Percentiles rank a stretch among this genome's conserved stretches.
Evolutionary conservation across 2,113 vertebrate species (phyloP).

Genomic region (Toxostoma redivivum): DNA sequence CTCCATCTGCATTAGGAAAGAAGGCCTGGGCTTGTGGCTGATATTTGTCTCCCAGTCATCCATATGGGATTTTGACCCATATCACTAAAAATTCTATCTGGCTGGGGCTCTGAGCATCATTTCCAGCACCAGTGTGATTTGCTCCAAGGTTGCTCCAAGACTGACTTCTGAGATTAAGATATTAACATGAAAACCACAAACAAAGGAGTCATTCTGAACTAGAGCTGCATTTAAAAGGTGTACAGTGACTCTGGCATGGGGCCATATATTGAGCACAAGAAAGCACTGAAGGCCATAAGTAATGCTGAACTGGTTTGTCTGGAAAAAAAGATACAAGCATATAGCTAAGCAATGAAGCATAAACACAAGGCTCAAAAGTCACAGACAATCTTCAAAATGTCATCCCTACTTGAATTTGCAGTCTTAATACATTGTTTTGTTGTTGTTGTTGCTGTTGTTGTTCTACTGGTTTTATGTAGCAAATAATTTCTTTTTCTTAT

Average conservation of each 20-base stretch:
- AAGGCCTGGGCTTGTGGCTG: fast-evolving
- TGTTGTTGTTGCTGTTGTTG: background rate
- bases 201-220: background rate
- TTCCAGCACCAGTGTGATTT: background rate
- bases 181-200: background rate
- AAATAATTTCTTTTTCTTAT: background rate
- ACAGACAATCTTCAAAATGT: background rate
- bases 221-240: background rate
- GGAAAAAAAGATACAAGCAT: background rate
- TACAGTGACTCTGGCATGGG: background rate
- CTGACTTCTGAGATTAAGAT: background rate
- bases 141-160: background rate
- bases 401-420: background rate
- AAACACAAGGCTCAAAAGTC: background rate
- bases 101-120: background rate
- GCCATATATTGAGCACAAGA: background rate
- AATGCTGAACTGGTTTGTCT: background rate
- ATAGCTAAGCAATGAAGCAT: background rate
- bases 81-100: background rate
- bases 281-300: background rate
- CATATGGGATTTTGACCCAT: background rate
- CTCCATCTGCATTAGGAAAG: background rate
- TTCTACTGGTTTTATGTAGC: background rate
- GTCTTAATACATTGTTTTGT: background rate
- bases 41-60: background rate